Percentiles rank a stretch among this genome's conserved stretches.
Evolutionary conservation across 30 jellyfish, hydroid and myxozoan genomes (phyloP).

Genomic region (Catostylus mosaicus): DNA sequence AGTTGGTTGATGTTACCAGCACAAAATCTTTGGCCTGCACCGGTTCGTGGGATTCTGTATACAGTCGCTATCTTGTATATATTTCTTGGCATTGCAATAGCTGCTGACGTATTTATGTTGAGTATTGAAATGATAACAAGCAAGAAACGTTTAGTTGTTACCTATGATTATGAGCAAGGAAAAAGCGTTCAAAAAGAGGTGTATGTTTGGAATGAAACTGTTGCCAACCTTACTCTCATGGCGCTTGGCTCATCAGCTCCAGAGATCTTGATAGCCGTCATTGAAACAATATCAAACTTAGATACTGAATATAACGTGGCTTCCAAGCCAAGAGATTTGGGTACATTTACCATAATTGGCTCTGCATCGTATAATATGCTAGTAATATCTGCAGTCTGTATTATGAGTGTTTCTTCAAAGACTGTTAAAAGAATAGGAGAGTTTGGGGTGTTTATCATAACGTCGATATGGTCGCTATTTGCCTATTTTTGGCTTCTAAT

Average conservation of each 20-base stretch:
- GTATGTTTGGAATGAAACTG: conserved; percentile 92
- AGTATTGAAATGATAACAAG: conserved; percentile 95
- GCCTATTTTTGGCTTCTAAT: conserved; percentile 93
- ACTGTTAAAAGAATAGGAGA: conserved; percentile 72
- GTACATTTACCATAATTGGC: conserved; percentile 86
- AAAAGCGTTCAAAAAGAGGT: conserved; percentile 80
- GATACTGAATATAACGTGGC: conserved; percentile 4
- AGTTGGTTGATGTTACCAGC: conserved; percentile 95
- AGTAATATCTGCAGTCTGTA: conserved; percentile 85
- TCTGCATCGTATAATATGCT: conserved; percentile 88
- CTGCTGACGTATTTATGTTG: conserved; percentile 89
- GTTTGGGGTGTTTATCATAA: conserved; percentile 87
- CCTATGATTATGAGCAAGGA: conserved; percentile 76
- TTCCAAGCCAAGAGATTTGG: conserved; percentile 49
- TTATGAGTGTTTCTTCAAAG: conserved; percentile 70
- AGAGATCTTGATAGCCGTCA: conserved; percentile 86
- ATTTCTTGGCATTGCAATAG: conserved; percentile 93
- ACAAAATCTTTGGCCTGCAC: conserved; percentile 81
- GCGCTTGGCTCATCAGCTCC: conserved; percentile 98
- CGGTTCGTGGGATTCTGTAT: conserved; percentile 85
- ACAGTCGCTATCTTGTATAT: conserved; percentile 70
- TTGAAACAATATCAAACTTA: conserved; percentile 79
- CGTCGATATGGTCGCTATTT: conserved; percentile 83
- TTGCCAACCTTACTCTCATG: conserved; percentile 93
- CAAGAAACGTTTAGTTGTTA: conserved; percentile 67